These are phyloP conservation scores for Spilarctia lutea DNA, from an alignment of 2,888 invertebrate species.

Conservation along the genomic window DNA sequence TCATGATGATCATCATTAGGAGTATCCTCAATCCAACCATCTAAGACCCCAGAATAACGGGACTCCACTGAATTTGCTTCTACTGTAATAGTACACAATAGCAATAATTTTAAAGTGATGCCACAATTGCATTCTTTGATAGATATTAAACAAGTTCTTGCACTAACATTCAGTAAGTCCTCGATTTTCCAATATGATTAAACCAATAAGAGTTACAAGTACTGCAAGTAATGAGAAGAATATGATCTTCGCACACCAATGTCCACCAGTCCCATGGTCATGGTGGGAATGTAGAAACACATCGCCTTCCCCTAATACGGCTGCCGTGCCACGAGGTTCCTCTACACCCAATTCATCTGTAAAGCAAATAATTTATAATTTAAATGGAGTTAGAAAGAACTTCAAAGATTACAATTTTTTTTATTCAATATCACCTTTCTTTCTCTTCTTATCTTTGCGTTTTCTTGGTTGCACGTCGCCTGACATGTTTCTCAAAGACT, in stretches of 20 bases:
- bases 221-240: slow-evolving; percentile 92
- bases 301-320: slow-evolving; percentile 87
- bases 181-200: slow-evolving; percentile 93
- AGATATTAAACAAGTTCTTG: not conserved
- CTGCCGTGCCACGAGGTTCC: slow-evolving; percentile 81
- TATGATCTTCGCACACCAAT: slow-evolving; percentile 94
- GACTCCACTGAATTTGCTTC: slow-evolving; percentile 87
- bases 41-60: slow-evolving; percentile 90
- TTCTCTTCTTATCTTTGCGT: slow-evolving; percentile 93
- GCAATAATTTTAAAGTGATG: not conserved
- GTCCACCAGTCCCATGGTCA: slow-evolving; percentile 92
- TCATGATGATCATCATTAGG: slow-evolving; percentile 84
- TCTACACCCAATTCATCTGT: slow-evolving; percentile 82
- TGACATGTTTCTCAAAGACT: slow-evolving; percentile 89
- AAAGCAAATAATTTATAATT: slow-evolving; percentile 45
- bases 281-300: slow-evolving; percentile 92
- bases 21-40: slow-evolving; percentile 92
- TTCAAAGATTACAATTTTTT: not conserved
- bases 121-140: not conserved
- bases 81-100: slow-evolving; percentile 60
- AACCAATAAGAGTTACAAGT: slow-evolving; percentile 90
- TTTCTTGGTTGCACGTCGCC: slow-evolving; percentile 95
- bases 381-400: slow-evolving; percentile 26
- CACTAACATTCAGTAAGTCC: slow-evolving; percentile 92
- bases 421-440: slow-evolving; percentile 88